Conservation (phyloP, 2,888 invertebrate genomes). For the Germaria angustata region DNA sequence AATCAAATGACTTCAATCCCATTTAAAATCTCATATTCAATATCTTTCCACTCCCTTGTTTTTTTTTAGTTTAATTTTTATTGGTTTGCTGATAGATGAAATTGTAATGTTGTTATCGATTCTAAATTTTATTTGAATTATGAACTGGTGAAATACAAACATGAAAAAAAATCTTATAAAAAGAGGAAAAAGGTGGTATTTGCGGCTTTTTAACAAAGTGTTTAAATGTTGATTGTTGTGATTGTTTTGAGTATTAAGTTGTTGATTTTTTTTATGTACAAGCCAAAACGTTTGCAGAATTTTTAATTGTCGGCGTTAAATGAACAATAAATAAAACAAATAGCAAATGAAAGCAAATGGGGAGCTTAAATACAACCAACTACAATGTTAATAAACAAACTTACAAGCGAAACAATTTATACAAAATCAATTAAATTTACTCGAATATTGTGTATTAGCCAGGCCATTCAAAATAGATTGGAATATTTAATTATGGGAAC, state of each 20-base stretch:
- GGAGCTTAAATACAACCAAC: slow-evolving; percentile 35
- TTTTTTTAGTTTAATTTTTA: slow-evolving; percentile 4
- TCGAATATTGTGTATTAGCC: background rate
- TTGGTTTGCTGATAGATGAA: background rate
- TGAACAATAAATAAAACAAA: slow-evolving; percentile 26
- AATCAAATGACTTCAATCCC: no score
- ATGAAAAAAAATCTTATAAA: background rate
- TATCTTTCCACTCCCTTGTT: background rate
- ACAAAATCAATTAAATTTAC: slow-evolving; percentile 57
- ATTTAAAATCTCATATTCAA: background rate
- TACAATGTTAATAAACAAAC: slow-evolving; percentile 38
- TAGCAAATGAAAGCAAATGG: slow-evolving; percentile 38
- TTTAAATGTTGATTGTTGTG: slow-evolving; percentile 62
- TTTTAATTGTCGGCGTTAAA: slow-evolving; percentile 66
- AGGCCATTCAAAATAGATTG: background rate
- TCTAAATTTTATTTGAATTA: slow-evolving; percentile 60
- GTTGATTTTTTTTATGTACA: slow-evolving; percentile 75
- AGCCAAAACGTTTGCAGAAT: slow-evolving; percentile 76
- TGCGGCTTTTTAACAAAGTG: slow-evolving; percentile 64
- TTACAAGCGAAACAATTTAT: slow-evolving; percentile 36
- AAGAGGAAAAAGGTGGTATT: slow-evolving; percentile 27
- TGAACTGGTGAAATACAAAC: slow-evolving; percentile 46
- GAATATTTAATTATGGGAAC: slow-evolving; percentile 62
- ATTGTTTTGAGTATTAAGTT: slow-evolving; percentile 66
- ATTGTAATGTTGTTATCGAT: slow-evolving; percentile 48